Percentiles rank a stretch among this genome's conserved stretches.
Conservation (phyloP, 2,797 vertebrate genomes). For the Xiphorhynchus erythropygius region DNA sequence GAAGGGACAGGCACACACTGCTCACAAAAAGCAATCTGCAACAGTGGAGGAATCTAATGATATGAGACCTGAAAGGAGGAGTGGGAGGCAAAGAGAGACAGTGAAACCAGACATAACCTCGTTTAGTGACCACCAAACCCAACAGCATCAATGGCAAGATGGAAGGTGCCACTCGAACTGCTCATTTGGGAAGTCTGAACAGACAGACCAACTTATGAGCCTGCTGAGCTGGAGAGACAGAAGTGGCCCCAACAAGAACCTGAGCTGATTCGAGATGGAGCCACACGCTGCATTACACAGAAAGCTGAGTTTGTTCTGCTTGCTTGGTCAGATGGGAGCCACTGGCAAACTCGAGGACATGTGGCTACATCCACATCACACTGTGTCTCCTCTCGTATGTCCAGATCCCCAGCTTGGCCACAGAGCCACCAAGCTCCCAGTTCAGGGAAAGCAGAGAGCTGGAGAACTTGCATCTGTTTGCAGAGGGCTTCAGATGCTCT, state of each 20-base stretch:
- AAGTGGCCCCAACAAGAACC: not conserved
- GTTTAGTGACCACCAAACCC: not conserved
- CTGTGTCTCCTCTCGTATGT: accelerated
- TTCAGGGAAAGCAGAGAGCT: not conserved
- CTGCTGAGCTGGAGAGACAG: not conserved
- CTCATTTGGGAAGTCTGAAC: not conserved
- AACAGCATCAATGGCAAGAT: not conserved
- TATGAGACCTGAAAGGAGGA: not conserved
- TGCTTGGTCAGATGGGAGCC: not conserved
- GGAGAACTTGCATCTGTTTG: not conserved
- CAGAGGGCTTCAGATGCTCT: not conserved
- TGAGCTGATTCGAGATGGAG: not conserved
- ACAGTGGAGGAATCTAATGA: not conserved
- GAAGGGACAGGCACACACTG: not conserved
- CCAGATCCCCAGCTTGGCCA: not conserved
- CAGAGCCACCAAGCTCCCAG: not conserved
- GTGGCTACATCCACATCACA: not conserved
- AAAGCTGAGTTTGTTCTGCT: not conserved
- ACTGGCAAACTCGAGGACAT: accelerated
- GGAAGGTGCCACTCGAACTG: not conserved
- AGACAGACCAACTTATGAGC: not conserved
- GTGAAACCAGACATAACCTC: not conserved
- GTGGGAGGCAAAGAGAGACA: not conserved
- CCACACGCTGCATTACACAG: accelerated
- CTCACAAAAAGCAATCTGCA: not conserved